Evolutionary conservation across 2,113 vertebrate species (phyloP).

Genomic region (Cyphomyrus plagiostoma): DNA sequence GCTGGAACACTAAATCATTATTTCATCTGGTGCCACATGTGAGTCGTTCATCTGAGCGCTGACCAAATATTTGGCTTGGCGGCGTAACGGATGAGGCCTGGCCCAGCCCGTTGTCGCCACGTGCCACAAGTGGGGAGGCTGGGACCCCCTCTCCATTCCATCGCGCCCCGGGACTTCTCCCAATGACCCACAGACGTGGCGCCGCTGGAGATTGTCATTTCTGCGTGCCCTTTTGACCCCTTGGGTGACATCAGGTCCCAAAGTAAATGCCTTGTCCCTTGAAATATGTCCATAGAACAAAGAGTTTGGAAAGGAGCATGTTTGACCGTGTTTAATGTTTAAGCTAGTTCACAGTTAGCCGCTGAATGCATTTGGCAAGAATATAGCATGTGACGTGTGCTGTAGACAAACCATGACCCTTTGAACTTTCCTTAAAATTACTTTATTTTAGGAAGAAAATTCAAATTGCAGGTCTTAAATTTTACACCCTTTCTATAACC

Average conservation of each 20-base stretch:
- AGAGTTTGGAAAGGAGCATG: not conserved
- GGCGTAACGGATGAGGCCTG: not conserved
- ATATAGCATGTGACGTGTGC: not conserved
- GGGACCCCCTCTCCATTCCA: not conserved
- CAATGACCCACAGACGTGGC: not conserved
- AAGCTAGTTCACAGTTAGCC: not conserved
- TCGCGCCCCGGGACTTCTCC: not conserved
- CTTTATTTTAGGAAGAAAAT: not conserved
- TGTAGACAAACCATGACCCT: not conserved
- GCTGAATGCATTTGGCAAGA: not conserved
- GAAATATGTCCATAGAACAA: not conserved
- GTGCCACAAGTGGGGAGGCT: constrained; percentile 11
- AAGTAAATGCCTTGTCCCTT: not conserved
- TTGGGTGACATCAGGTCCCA: not conserved
- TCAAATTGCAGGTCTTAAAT: not conserved
- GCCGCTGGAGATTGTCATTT: not conserved
- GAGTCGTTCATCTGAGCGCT: constrained; percentile 26
- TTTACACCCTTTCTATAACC: not conserved
- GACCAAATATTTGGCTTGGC: constrained; percentile 37
- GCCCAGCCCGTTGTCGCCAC: constrained; percentile 8
- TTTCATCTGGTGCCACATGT: constrained; percentile 24
- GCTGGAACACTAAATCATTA: constrained; percentile 5
- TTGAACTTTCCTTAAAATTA: not conserved
- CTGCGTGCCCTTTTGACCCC: not conserved
- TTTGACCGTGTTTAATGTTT: not conserved